A percentile compares a stretch with the other conserved stretches of the same genome.
Conservation (phyloP, 1,140 invertebrate genomes). For the Aricia agestis region DNA sequence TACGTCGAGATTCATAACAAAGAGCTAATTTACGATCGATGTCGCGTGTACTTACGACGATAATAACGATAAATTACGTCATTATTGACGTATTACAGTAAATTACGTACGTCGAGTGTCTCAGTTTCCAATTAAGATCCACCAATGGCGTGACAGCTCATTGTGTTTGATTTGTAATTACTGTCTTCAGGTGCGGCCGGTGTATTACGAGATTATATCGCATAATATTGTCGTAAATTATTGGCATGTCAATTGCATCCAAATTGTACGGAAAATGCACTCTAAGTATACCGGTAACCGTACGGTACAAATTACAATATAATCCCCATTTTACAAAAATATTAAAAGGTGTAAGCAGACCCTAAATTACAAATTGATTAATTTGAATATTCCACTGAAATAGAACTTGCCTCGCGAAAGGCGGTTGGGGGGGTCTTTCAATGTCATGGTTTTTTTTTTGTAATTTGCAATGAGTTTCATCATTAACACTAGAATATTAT, state of each 20-base stretch:
- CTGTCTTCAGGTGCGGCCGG: slow-evolving; percentile 19
- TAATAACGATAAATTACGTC: slow-evolving; percentile 12
- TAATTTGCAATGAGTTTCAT: too few species aligned
- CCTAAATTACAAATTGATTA: too few species aligned
- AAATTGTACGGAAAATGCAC: background rate
- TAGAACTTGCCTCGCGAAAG: too few species aligned
- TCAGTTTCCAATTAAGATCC: slow-evolving; percentile 34
- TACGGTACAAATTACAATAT: too few species aligned
- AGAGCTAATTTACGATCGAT: too few species aligned
- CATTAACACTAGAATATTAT: background rate
- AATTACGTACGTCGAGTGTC: slow-evolving; percentile 36
- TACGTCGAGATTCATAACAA: background rate
- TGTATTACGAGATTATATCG: background rate
- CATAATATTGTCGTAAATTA: background rate
- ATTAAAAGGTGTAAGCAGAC: too few species aligned
- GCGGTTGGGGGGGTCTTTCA: too few species aligned
- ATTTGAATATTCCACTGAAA: too few species aligned
- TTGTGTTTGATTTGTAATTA: slow-evolving; percentile 27
- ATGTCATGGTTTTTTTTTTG: too few species aligned
- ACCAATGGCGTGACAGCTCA: slow-evolving; percentile 24
- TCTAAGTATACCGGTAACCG: too few species aligned
- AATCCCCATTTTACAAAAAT: too few species aligned
- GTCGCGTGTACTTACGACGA: too few species aligned
- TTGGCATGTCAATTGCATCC: background rate
- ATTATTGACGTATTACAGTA: slow-evolving; percentile 30